Conservation (phyloP, 1,140 invertebrate species). For the Pseudomyrmex sp. region DNA sequence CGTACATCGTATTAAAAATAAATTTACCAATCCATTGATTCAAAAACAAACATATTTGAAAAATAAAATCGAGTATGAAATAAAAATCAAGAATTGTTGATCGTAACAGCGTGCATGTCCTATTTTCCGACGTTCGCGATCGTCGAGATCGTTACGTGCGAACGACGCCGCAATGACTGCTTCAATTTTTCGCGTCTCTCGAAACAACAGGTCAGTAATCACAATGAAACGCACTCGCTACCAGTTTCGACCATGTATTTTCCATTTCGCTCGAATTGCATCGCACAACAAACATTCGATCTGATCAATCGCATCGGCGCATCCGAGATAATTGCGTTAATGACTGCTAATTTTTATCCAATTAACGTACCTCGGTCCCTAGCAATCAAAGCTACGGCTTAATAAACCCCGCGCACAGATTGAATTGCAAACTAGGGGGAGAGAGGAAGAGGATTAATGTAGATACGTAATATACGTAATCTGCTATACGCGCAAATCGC, state of each 20-base stretch:
- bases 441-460: conserved; percentile 24
- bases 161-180: neutral
- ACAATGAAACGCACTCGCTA: conserved; percentile 4
- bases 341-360: conserved; percentile 53
- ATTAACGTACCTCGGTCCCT: conserved; percentile 39
- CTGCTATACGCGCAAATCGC: conserved; percentile 7
- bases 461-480: conserved; percentile 22
- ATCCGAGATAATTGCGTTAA: conserved; percentile 46
- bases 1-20: no score
- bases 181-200: conserved; percentile 20
- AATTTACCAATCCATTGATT: no score
- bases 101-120: no score
- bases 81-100: no score
- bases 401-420: conserved; percentile 42
- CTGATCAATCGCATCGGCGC: conserved; percentile 46
- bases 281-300: conserved; percentile 42
- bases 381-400: conserved; percentile 45
- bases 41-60: neutral
- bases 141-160: neutral
- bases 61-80: neutral
- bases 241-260: neutral
- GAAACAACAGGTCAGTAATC: conserved; percentile 17
- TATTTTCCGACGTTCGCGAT: neutral
- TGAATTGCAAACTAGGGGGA: conserved; percentile 47
- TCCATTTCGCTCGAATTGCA: conserved; percentile 49